These are phyloP conservation scores for Lysiphlebus fabarum DNA, from an alignment of 1,140 invertebrate genomes.

Conservation along the genomic window DNA sequence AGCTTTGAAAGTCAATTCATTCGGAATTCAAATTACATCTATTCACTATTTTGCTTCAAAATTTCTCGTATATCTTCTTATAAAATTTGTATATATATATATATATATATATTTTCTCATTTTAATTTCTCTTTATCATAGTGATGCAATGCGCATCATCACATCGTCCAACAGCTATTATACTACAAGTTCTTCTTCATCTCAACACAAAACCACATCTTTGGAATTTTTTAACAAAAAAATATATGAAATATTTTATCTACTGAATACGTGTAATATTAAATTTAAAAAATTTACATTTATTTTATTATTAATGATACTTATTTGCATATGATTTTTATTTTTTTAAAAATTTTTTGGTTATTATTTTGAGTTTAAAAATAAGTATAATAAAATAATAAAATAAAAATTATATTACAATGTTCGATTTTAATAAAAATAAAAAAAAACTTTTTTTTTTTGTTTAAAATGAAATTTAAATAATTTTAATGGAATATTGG, in stretches of 20 bases:
- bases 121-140: background rate
- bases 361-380: background rate
- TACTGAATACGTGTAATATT: constrained; percentile 8
- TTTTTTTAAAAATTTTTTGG: background rate
- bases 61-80: background rate
- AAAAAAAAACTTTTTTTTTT: background rate
- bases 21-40: constrained; percentile 42
- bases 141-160: constrained; percentile 7
- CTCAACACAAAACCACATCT: constrained; percentile 10
- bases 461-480: constrained; percentile 18
- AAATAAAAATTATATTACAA: background rate
- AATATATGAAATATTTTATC: constrained; percentile 11
- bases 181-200: constrained; percentile 9
- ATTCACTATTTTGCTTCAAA: no score
- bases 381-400: background rate
- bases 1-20: constrained; percentile 38
- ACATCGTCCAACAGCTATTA: constrained; percentile 6
- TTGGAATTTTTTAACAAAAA: constrained; percentile 5
- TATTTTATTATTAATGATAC: background rate
- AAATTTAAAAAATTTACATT: constrained; percentile 12
- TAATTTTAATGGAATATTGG: constrained; percentile 39
- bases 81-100: constrained; percentile 10
- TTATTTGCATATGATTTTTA: no score
- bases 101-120: constrained; percentile 13
- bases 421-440: background rate